Base-by-base conservation (phyloP, 2,888 invertebrate genomes). In the Strigamia crassipes region DNA sequence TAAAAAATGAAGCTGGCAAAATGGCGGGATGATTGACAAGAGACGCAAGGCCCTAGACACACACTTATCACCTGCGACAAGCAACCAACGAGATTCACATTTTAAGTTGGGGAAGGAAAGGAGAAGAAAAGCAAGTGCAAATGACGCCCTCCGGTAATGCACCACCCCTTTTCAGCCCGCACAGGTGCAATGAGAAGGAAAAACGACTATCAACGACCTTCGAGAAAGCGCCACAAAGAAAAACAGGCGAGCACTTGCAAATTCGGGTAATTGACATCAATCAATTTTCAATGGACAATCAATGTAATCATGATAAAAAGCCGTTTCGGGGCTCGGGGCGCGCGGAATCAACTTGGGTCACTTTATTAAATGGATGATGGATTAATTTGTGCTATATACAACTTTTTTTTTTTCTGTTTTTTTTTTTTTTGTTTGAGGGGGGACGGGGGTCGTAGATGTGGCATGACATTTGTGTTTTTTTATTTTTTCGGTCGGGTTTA, bases 61-160 rank as follows among this genome's bases (percentile, higher is more conserved):
- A 66, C 66, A 66, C 66, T 66, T 66, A 66, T 66, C 66, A 66
- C 66, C 66, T 66, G 31, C 66, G 66, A 66, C 66, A 66, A 66
- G 66, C 66, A 66, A 66, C 66, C 66, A 66, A 66, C 66, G 27
- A 66, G 27, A 66, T 66, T 66, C 66, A 66, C 66, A 66, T 66
- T 66, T 66, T 66, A 66, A 66, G 66, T 66, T 66, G 31, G 13
- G 23, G 31, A 66, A 23, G 51, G 10, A 66, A n/a, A n/a, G n/a
- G n/a, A n/a, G 66, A 66, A 66, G 66, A 66, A 66, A 66, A 66
- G 66, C 66, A 66, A 66, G 66, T 66, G 66, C 66, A 66, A 66
- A 66, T 66, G 66, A 66, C 66, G 66, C 66, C 66, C 66, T 66
- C 66, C 31, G 66, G 66, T 66, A 66, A 66, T 66, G 66, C 66